Conservation (phyloP, 2,113 vertebrate genomes). For the Heptranchias perlo region DNA sequence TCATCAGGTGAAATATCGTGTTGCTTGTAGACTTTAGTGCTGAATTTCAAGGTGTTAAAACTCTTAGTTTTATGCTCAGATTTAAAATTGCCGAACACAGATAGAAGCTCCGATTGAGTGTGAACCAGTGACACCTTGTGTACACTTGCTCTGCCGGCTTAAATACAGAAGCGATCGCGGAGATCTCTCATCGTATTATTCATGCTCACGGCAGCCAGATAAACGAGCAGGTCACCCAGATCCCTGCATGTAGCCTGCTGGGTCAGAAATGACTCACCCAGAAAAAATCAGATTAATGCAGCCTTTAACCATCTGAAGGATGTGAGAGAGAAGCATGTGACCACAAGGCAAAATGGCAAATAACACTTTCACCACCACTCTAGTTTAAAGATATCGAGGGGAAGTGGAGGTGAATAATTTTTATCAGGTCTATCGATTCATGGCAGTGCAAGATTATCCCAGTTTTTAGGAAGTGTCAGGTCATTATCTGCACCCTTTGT, state of each 20-base stretch:
- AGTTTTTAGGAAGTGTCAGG: background rate
- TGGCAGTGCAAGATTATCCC: background rate
- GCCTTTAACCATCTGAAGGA: background rate
- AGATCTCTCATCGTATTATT: background rate
- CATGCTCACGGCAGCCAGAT: background rate
- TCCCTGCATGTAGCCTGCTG: background rate
- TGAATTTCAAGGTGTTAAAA: background rate
- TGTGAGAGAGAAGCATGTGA: background rate
- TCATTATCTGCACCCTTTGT: background rate
- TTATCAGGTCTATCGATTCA: background rate
- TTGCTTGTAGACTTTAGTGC: background rate
- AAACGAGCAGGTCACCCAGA: background rate
- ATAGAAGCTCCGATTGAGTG: background rate
- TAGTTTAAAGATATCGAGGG: background rate
- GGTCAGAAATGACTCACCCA: background rate
- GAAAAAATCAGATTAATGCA: background rate
- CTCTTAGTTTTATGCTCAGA: too few species aligned
- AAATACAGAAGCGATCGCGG: background rate
- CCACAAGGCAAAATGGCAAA: background rate
- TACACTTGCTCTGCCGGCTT: background rate
- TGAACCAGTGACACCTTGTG: constrained; percentile 35
- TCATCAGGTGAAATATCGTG: background rate
- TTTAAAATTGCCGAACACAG: background rate
- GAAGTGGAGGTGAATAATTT: background rate
- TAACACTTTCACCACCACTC: background rate